phyloP scores from a whole-genome alignment of 2,113 vertebrate species.

The Scalopus aquaticus region DNA sequence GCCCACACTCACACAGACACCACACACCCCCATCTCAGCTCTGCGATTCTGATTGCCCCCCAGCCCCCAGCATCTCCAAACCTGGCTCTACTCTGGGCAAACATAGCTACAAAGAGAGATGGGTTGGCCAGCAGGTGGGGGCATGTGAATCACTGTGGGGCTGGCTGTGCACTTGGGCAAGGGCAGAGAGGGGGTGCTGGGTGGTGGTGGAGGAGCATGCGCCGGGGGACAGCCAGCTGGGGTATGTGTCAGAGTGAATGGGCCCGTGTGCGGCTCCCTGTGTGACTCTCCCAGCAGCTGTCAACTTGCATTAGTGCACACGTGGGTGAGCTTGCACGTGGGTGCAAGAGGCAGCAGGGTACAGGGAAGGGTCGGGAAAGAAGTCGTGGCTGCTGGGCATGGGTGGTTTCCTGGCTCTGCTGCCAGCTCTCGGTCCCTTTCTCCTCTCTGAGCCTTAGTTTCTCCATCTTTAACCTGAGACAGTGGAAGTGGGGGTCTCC shows the following conservation, averaged over 20 bases:
- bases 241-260: constrained; percentile 72
- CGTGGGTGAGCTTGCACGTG: constrained; percentile 37
- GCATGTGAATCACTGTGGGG: neutral
- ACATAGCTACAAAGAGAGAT: constrained; percentile 36
- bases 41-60: neutral
- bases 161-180: neutral
- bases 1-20: neutral
- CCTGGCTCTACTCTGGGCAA: neutral
- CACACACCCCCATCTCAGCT: neutral
- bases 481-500: neutral
- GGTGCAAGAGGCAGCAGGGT: constrained; percentile 29
- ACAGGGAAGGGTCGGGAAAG: neutral
- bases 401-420: neutral
- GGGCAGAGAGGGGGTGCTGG: neutral
- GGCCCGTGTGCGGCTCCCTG: constrained; percentile 62
- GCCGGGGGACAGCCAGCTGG: constrained; percentile 61
- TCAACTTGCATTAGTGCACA: constrained; percentile 67
- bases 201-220: neutral
- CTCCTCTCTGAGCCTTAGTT: neutral
- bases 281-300: constrained; percentile 69
- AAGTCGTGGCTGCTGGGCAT: neutral
- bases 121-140: neutral
- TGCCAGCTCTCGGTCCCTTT: neutral
- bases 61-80: neutral
- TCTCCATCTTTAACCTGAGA: neutral